These are phyloP conservation scores for Ophion ellenae DNA, from an alignment of 2,888 invertebrate genomes.

Conservation along the genomic window DNA sequence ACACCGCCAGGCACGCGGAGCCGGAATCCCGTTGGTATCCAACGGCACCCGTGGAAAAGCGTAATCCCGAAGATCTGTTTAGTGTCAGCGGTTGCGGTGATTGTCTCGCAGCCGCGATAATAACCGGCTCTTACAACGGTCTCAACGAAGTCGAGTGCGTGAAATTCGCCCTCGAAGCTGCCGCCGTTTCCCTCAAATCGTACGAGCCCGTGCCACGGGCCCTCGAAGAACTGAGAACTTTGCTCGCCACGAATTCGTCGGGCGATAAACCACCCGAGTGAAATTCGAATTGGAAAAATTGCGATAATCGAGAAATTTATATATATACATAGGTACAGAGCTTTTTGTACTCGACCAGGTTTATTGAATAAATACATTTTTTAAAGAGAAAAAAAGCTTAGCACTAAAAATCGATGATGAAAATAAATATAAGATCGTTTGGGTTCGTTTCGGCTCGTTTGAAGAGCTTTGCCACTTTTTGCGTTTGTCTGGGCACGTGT, in stretches of 20 bases:
- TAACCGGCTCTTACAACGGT: slow-evolving; percentile 77
- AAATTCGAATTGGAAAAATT: not conserved
- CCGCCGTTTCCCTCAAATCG: slow-evolving; percentile 77
- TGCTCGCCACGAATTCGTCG: not conserved
- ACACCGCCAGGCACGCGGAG: not conserved
- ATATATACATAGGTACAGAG: not conserved
- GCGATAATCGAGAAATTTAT: not conserved
- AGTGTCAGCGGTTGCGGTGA: slow-evolving; percentile 82
- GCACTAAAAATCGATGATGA: not conserved
- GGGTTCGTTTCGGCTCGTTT: not conserved
- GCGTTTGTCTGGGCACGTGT: too few species aligned
- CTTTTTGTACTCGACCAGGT: not conserved
- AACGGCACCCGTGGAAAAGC: slow-evolving; percentile 58
- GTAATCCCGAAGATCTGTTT: slow-evolving; percentile 62
- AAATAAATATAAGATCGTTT: not conserved
- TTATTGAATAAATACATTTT: not conserved
- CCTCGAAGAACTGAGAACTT: slow-evolving; percentile 52
- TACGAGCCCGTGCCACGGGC: slow-evolving; percentile 76
- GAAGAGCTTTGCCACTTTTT: not conserved
- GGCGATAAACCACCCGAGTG: not conserved
- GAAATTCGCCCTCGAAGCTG: slow-evolving; percentile 77
- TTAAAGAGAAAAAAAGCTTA: not conserved
- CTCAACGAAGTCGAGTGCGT: slow-evolving; percentile 76
- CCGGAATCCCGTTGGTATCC: slow-evolving; percentile 77
- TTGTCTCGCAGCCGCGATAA: slow-evolving; percentile 80